Conservation (phyloP, 2,113 vertebrate genomes). For the Heterotilapia buettikoferi region DNA sequence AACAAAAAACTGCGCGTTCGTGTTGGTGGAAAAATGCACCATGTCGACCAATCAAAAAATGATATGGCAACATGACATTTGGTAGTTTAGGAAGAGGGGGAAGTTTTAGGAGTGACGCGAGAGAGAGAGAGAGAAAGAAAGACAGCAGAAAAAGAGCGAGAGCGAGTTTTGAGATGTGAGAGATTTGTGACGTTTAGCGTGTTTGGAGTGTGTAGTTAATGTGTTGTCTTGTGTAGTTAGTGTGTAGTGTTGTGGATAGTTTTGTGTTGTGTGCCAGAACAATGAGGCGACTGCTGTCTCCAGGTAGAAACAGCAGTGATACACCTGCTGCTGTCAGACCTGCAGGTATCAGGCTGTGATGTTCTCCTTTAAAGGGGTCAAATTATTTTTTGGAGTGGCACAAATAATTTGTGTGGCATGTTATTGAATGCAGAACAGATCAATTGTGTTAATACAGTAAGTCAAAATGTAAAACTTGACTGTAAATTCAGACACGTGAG, state of each 20-base stretch:
- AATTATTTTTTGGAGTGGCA: neutral
- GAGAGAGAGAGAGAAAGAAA: neutral
- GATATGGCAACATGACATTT: neutral
- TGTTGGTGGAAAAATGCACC: neutral
- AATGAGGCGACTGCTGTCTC: too few species aligned
- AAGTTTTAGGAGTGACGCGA: rapidly evolving
- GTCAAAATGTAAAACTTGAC: neutral
- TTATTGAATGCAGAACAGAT: neutral
- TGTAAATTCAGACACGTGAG: neutral
- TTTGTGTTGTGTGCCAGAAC: too few species aligned
- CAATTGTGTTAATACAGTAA: neutral
- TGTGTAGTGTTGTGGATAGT: too few species aligned
- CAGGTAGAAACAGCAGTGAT: too few species aligned
- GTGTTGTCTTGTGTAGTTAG: too few species aligned
- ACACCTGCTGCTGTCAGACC: too few species aligned
- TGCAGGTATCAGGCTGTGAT: too few species aligned
- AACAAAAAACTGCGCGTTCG: too few species aligned
- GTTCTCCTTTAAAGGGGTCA: neutral
- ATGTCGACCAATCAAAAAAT: neutral
- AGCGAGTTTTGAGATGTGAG: neutral
- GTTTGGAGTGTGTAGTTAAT: too few species aligned
- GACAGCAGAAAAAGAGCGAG: neutral
- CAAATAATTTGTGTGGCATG: neutral
- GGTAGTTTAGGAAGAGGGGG: neutral
- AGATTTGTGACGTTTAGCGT: too few species aligned